These are phyloP conservation scores for Vombatus ursinus DNA, from an alignment of 2,113 vertebrate genomes.

Conservation along the genomic window DNA sequence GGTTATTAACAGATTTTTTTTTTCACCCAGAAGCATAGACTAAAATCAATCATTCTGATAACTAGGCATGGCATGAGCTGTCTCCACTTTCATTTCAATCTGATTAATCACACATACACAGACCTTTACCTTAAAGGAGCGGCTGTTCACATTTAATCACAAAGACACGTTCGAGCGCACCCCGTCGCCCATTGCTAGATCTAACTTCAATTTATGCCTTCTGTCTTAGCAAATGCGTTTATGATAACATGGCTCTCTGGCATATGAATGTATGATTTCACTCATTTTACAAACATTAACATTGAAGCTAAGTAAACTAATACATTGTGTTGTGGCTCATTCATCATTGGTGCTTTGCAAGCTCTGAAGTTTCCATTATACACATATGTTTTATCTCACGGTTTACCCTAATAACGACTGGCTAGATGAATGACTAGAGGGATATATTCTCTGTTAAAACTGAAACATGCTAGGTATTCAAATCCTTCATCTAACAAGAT, in stretches of 20 bases:
- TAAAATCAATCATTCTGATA: slow-evolving; percentile 89
- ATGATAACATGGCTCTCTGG: slow-evolving; percentile 77
- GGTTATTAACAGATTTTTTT: slow-evolving; percentile 89
- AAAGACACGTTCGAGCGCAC: slow-evolving; percentile 84
- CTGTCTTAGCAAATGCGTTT: slow-evolving; percentile 82
- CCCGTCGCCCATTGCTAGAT: slow-evolving; percentile 82
- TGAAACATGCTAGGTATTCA: slow-evolving; percentile 57
- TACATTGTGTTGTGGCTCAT: slow-evolving; percentile 73
- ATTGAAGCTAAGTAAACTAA: slow-evolving; percentile 77
- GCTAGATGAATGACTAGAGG: slow-evolving; percentile 73
- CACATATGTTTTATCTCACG: slow-evolving; percentile 63
- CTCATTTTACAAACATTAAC: slow-evolving; percentile 82
- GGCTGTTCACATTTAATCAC: slow-evolving; percentile 89
- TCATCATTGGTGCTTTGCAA: slow-evolving; percentile 75
- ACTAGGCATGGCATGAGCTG: slow-evolving; percentile 86
- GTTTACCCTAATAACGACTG: slow-evolving; percentile 80
- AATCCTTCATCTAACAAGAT: slow-evolving; percentile 58
- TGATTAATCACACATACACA: slow-evolving; percentile 87
- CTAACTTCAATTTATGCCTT: slow-evolving; percentile 82
- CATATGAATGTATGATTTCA: slow-evolving; percentile 78
- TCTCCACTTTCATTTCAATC: slow-evolving; percentile 86
- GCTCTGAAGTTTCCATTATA: slow-evolving; percentile 79
- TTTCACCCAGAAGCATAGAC: slow-evolving; percentile 81
- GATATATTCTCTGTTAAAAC: slow-evolving; percentile 67
- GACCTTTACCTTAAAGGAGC: slow-evolving; percentile 90